phyloP scores from a whole-genome alignment of 30 jellyfish, hydroid and myxozoan species.

The Aurelia sp. region DNA sequence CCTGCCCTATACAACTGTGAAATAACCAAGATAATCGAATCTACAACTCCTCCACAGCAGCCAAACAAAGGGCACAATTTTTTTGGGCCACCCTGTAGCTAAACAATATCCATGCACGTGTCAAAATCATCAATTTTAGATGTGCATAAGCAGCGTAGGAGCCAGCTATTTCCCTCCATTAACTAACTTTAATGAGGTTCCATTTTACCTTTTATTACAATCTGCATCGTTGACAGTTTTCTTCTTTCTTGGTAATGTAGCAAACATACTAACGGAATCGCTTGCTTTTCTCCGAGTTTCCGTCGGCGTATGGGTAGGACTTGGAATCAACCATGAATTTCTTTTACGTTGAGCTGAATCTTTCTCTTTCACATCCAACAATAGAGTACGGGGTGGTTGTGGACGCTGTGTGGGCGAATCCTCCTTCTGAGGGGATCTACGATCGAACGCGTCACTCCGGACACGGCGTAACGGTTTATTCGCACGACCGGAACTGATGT shows the following conservation, averaged over 20 bases:
- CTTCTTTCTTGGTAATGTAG: conserved; percentile 63
- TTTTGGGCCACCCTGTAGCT: too few relatives aligned
- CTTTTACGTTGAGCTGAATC: conserved; percentile 1
- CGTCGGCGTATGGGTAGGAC: conserved; percentile 41
- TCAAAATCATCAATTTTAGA: too few relatives aligned
- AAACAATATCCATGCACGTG: too few relatives aligned
- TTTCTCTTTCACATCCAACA: conserved; percentile 19
- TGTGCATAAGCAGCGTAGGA: too few relatives aligned
- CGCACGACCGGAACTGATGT: conserved; percentile 14
- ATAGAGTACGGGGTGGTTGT: conserved; percentile 1
- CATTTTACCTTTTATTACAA: conserved; percentile 36
- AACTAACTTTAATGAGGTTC: too few relatives aligned
- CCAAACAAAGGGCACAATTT: too few relatives aligned
- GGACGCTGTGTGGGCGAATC: neutral
- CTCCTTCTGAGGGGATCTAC: conserved; percentile 18
- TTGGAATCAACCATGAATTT: conserved; percentile 58
- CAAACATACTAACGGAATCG: conserved; percentile 44
- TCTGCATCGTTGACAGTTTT: conserved; percentile 58
- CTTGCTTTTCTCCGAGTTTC: conserved; percentile 5
- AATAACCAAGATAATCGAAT: too few relatives aligned
- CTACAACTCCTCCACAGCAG: too few relatives aligned
- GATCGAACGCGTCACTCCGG: conserved; percentile 61
- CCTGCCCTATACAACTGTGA: too few relatives aligned
- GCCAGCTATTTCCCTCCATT: too few relatives aligned
- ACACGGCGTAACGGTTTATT: conserved; percentile 61